These are phyloP conservation scores for Sebastes elongatus DNA, from an alignment of 2,797 vertebrate genomes.

Conservation along the genomic window DNA sequence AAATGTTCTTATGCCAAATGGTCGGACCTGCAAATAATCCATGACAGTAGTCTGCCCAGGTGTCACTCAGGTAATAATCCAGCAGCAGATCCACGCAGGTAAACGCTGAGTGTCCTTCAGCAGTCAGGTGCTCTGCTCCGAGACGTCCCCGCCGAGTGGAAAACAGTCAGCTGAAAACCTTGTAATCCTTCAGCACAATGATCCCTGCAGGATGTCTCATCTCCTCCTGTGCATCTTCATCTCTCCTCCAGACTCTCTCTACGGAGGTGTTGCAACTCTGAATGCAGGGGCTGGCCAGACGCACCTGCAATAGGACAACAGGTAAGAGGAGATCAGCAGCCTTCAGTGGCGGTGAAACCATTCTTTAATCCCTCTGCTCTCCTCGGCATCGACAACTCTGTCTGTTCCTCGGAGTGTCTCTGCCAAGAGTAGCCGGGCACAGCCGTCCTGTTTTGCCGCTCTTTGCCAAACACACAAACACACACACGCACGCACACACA, in stretches of 20 bases:
- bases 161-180: slow-evolving; percentile 18
- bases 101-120: slow-evolving; percentile 18
- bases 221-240: slow-evolving; percentile 37
- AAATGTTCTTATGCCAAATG: background rate
- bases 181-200: slow-evolving; percentile 56
- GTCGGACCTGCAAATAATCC: slow-evolving; percentile 52
- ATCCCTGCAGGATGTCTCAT: slow-evolving; percentile 29
- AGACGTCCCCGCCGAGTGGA: slow-evolving; percentile 15
- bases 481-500: slow-evolving; percentile 35
- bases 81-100: slow-evolving; percentile 42
- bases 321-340: slow-evolving; percentile 57
- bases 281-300: background rate
- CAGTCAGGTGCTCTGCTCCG: slow-evolving; percentile 38
- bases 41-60: slow-evolving; percentile 4
- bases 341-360: background rate
- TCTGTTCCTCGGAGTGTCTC: slow-evolving; percentile 69
- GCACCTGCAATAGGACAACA: slow-evolving; percentile 68
- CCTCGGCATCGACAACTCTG: slow-evolving; percentile 65
- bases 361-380: slow-evolving; percentile 52
- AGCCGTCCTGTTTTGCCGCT: slow-evolving; percentile 82
- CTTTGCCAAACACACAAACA: slow-evolving; percentile 90
- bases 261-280: slow-evolving; percentile 24
- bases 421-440: slow-evolving; percentile 72
- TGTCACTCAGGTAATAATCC: slow-evolving; percentile 66
- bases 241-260: slow-evolving; percentile 17